Evolutionary conservation across 2,888 invertebrate species (phyloP), one percentile per base, ranked within the genome.

Genomic region (Muscina levida): DNA sequence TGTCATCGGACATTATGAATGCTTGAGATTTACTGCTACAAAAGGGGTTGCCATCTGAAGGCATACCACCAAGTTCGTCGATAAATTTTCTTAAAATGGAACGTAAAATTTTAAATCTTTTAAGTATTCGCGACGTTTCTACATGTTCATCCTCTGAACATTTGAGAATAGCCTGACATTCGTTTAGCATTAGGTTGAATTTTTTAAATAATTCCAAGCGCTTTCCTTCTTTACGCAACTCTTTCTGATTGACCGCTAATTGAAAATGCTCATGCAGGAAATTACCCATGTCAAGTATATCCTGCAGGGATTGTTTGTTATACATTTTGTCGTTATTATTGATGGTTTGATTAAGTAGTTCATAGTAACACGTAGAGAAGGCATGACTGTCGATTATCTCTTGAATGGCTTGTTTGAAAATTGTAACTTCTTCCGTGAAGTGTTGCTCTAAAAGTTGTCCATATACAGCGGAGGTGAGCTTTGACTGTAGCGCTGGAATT

Each of bases 21-120:
- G 83, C 79, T n/a, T 83, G 68, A 0, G 82, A 48, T 11, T 72
- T 62, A 10, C 62, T 70, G 17, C 22, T 2, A 11, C 22, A 1
- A 22, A 39, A n/a, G 8, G 8, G 62, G 2, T 22, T 48, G 3
- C 13, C 72, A 26, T 65, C 46, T 24, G 8, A n/a, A 1, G 24
- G 71, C n/a, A 44, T 53, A 62, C 78, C 77, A 26, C 82, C 77
- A 0, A 89, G 57, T 26, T 82, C 77, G 15, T 82, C 78, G n/a
- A 85, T 83, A 1, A 90, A 81, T 78, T 89, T 90, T 17, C 86
- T 85, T 65, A 89, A 70, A 31, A 87, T 82, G 6, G 86, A 87
- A 46, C 88, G 87, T 66, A 90, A 83, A 65, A 90, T 89, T 79
- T 88, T 90, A 56, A 90, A 89, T 37, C 90, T 86, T 82, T 90